A percentile compares a stretch with the other conserved stretches of the same genome.
Evolutionary conservation across 2,797 vertebrate species (phyloP).

Genomic region (Columba guinea): DNA sequence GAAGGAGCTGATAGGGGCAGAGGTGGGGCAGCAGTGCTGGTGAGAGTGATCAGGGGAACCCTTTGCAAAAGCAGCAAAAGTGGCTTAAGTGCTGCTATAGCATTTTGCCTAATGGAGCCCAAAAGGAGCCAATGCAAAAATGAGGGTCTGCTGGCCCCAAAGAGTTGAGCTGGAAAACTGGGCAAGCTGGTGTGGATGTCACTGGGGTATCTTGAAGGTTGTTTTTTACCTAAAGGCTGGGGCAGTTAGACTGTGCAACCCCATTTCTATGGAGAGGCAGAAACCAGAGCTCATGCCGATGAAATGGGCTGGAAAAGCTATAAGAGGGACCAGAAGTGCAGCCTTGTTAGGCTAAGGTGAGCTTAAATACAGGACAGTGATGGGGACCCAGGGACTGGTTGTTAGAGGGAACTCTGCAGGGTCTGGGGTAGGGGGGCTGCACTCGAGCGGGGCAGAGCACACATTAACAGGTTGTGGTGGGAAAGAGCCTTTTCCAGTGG

Average conservation of each 20-base stretch:
- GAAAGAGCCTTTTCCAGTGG: background rate
- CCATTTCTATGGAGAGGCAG: background rate
- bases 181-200: background rate
- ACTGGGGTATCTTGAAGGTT: background rate
- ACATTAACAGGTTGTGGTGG: background rate
- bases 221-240: background rate
- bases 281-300: background rate
- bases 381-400: background rate
- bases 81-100: background rate
- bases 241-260: background rate
- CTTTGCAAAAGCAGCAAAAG: background rate
- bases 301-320: background rate
- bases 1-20: background rate
- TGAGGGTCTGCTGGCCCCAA: background rate
- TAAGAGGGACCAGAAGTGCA: background rate
- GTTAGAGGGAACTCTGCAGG: background rate
- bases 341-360: background rate
- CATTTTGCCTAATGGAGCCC: background rate
- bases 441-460: background rate
- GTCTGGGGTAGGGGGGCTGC: background rate
- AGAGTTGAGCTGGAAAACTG: background rate
- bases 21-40: background rate
- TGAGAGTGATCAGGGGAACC: fast-evolving
- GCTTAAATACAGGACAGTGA: background rate
- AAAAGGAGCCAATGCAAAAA: background rate